Percentiles rank a stretch among this genome's conserved stretches.
phyloP scores from a whole-genome alignment of 2,888 invertebrate species.

The Eupithecia dodoneata region DNA sequence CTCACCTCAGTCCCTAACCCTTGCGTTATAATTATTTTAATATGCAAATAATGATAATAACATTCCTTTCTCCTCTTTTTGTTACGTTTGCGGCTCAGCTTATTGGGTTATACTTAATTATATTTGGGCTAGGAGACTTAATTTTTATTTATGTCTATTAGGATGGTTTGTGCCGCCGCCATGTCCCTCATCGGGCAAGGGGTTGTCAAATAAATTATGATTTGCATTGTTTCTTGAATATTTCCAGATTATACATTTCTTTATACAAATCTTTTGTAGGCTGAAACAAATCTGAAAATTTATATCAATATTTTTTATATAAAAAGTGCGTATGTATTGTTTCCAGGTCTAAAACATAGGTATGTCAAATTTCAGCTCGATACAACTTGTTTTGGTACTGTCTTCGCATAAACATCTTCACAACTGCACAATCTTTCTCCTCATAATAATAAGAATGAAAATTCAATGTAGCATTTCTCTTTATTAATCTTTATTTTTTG shows the following conservation, averaged over 20 bases:
- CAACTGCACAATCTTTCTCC: no score
- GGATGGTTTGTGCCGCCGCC: conserved; percentile 55
- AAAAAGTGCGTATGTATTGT: no score
- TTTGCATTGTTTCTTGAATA: conserved; percentile 21
- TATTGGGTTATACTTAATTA: conserved; percentile 81
- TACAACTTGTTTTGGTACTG: no score
- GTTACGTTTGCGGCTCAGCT: conserved; percentile 72
- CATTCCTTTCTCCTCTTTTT: conserved; percentile 75
- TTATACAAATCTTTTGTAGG: not conserved
- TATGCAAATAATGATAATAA: conserved; percentile 84
- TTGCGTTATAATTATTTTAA: conserved; percentile 80
- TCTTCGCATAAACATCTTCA: no score
- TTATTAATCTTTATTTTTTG: no score
- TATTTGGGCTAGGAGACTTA: conserved; percentile 68
- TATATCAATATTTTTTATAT: no score
- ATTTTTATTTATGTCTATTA: conserved; percentile 75
- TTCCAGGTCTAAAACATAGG: no score
- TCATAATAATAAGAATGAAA: no score
- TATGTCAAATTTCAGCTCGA: no score
- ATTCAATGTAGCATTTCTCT: no score
- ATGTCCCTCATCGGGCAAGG: conserved; percentile 33
- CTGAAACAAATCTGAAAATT: no score
- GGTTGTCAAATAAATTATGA: conserved; percentile 33
- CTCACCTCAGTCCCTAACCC: conserved; percentile 27
- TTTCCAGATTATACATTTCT: not conserved